Conservation (phyloP, 2,113 vertebrate species). For the Aphyosemion australe region DNA sequence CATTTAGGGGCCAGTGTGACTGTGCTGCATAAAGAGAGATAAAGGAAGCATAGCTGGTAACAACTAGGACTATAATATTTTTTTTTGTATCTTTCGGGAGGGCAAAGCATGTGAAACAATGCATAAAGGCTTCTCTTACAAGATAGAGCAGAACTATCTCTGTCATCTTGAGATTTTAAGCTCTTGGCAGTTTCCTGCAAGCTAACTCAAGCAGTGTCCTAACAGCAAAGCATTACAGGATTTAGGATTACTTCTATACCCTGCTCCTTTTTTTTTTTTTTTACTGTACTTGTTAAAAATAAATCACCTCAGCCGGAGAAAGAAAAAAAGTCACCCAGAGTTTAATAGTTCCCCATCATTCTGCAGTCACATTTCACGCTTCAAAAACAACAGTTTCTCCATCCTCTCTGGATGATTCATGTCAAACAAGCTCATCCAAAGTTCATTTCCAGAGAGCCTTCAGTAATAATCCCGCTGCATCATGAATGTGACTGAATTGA, state of each 20-base stretch:
- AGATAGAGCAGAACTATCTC: background rate
- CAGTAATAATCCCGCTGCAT: constrained; percentile 33
- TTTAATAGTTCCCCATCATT: constrained; percentile 31
- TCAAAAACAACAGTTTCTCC: constrained; percentile 40
- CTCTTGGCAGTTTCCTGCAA: constrained; percentile 11
- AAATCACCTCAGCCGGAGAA: constrained; percentile 36
- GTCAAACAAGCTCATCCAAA: constrained; percentile 59
- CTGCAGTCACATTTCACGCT: constrained; percentile 49
- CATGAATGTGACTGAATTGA: constrained; percentile 39
- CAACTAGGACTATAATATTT: background rate
- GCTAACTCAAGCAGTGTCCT: constrained; percentile 13
- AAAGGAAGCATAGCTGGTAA: background rate
- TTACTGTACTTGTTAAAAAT: constrained; percentile 22
- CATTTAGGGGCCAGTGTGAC: constrained; percentile 8
- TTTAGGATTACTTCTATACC: constrained; percentile 1
- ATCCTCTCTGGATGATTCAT: constrained; percentile 58
- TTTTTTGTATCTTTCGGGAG: background rate
- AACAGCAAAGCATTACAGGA: constrained; percentile 7
- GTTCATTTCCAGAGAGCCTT: constrained; percentile 59
- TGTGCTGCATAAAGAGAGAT: background rate
- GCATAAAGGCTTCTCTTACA: background rate
- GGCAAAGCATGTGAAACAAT: background rate
- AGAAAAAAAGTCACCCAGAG: constrained; percentile 23
- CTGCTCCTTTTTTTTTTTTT: background rate
- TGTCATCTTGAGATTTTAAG: background rate